Percentiles rank a stretch among this genome's conserved stretches.
phyloP scores from a whole-genome alignment of 2,113 vertebrate genomes.

The Microtus ochrogaster region DNA sequence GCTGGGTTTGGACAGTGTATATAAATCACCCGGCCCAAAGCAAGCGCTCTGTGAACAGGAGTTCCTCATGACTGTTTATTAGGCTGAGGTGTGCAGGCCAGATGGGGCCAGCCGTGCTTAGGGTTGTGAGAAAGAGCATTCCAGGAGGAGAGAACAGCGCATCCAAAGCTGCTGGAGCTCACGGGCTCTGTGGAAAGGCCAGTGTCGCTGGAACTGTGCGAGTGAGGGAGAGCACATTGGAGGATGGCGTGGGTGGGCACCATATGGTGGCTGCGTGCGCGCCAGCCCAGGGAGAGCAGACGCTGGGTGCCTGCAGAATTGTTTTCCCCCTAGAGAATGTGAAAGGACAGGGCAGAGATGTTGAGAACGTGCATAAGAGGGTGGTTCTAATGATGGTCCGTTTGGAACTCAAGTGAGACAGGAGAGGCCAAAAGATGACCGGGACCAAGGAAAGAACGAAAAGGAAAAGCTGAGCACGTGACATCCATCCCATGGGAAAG shows the following conservation, averaged over 20 bases:
- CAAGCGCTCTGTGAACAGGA: not conserved
- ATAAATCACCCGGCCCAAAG: not conserved
- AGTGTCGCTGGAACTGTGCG: not conserved
- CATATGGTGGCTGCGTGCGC: not conserved
- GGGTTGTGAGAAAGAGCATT: not conserved
- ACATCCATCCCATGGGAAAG: not conserved
- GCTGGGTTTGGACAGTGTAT: not conserved
- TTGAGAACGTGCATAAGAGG: not conserved
- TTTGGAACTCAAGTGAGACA: constrained; percentile 15
- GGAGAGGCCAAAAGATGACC: not conserved
- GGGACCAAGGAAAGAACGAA: not conserved
- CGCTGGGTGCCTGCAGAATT: not conserved
- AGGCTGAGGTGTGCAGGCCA: not conserved
- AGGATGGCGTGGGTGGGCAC: not conserved
- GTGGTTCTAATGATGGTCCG: not conserved
- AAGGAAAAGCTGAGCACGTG: not conserved
- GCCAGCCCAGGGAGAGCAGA: not conserved
- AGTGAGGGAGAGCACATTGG: not conserved
- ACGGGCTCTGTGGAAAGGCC: not conserved
- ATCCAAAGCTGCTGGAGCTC: not conserved
- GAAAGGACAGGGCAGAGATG: constrained; percentile 20
- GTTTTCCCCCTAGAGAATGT: not conserved
- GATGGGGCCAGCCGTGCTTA: not conserved
- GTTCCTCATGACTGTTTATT: not conserved
- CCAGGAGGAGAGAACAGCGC: not conserved